These are phyloP conservation scores for Camelus dromedarius DNA, from an alignment of 2,113 vertebrate species.

Conservation along the genomic window DNA sequence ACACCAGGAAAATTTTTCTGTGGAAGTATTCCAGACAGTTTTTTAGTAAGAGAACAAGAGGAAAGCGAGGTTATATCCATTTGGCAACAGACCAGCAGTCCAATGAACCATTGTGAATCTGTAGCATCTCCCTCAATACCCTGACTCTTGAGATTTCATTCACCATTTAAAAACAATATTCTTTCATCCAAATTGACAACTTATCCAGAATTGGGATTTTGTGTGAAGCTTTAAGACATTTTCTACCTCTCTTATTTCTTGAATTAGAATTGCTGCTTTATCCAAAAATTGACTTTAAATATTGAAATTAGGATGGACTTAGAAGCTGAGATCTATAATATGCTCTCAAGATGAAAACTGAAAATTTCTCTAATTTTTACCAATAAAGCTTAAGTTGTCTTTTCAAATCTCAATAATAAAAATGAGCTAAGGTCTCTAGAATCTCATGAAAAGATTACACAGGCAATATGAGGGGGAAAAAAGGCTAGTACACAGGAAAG, in stretches of 20 bases:
- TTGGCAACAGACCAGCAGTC: not conserved
- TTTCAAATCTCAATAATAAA: conserved; percentile 34
- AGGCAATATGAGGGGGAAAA: not conserved
- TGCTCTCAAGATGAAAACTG: not conserved
- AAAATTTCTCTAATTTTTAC: not conserved
- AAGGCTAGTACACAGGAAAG: not conserved
- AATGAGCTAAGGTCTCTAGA: not conserved
- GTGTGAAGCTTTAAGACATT: not conserved
- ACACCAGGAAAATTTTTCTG: not conserved
- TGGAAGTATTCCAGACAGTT: not conserved
- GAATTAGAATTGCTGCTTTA: not conserved
- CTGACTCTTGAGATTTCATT: not conserved
- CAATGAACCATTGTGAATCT: not conserved
- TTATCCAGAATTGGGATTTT: not conserved
- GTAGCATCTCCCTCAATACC: not conserved
- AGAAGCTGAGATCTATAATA: not conserved
- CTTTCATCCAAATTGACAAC: conserved; percentile 16
- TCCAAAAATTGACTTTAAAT: conserved; percentile 25
- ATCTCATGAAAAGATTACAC: not conserved
- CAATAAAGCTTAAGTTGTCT: not conserved
- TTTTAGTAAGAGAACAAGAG: not conserved
- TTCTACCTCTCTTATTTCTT: not conserved
- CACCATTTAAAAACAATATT: conserved; percentile 40
- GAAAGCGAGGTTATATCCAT: not conserved
- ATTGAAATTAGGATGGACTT: not conserved